Evolutionary conservation across 2,113 vertebrate genomes (phyloP), one percentile per base, ranked within the genome.

Genomic region (Festucalex cinctus): DNA sequence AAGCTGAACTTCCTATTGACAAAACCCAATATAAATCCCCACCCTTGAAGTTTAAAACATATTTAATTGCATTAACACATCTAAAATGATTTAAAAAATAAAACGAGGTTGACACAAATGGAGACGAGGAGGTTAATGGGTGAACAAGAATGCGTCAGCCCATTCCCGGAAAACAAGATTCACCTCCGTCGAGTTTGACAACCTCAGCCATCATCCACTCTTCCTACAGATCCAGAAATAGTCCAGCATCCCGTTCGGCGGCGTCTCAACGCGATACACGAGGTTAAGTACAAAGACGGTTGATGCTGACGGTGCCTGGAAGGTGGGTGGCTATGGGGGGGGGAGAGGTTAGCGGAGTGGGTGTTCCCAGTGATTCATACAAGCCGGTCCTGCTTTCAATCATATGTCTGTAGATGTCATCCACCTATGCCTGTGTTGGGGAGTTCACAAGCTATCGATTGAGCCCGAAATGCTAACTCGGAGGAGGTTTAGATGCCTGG

Each of bases 281-380:
- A 79, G 86, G 86, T 90, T 90, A 88, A 88, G 85, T 86, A 86
- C 83, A 86, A 86, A 90, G 86, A 82, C 78, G 9, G 81, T 71
- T 66, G 78, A 77, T 46, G 81, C 84, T 77, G 76, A 65, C 24
- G 78, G 79, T 71, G 41, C 73, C 73, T 13, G 26, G 65, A 67
- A 62, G 71, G 76, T 66, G 74, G 75, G 81, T 74, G 80, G 83
- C 74, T 73, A 68, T 70, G 68, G 73, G 76, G 73, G 77, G 69
- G 73, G 73, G 65, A 74, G 83, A 85, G 86, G 85, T 87, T 70
- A 85, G 69, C 53, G 36, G 77, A 74, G 88, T 89, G 85, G 88
- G 88, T 69, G 84, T 78, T 22, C 63, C 70, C 73, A 73, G 68
- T 88, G 88, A 90, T 86, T 88, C 88, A 89, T 76, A 57, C 44